A percentile compares a stretch with the other conserved stretches of the same genome.
These are phyloP conservation scores for cattle (Bos taurus) DNA, from an alignment of 2,113 vertebrate genomes.

Conservation along the genomic window ARS-UCD2.0 NC_037333.1:45782501-45783000, in stretches of 20 bases:
- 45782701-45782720: background rate
- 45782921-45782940: background rate
- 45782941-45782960: background rate
- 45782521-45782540: background rate
- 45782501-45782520: background rate
- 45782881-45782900: background rate
- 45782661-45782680: constrained; percentile 20
- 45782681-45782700: constrained; percentile 46
- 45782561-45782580: background rate
- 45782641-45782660: constrained; percentile 26
- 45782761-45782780: background rate
- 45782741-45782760: background rate
- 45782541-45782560: background rate
- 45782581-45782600: constrained; percentile 3
- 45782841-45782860: background rate
- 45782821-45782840: background rate
- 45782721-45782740: constrained; percentile 34
- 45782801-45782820: background rate
- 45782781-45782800: background rate
- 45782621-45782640: background rate
- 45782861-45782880: background rate
- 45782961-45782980: background rate
- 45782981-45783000: background rate
- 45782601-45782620: constrained; percentile 9
- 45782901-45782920: background rate